phyloP scores from a whole-genome alignment of 2,113 vertebrate genomes.

The Coreoperca whiteheadi region DNA sequence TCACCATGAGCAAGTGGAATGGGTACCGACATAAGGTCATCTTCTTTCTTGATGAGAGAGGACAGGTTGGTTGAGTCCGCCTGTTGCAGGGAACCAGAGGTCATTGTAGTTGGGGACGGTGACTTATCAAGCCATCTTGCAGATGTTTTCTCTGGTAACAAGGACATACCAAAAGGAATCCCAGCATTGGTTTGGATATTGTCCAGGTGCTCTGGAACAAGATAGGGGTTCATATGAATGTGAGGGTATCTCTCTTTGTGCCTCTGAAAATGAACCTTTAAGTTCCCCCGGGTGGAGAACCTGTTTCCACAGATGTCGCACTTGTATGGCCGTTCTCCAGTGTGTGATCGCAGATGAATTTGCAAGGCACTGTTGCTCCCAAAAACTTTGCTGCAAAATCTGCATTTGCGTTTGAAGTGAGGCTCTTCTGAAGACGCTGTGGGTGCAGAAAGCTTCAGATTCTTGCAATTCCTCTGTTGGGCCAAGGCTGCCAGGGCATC shows the following conservation, averaged over 20 bases:
- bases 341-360: slow-evolving; percentile 91
- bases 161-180: slow-evolving; percentile 67
- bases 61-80: slow-evolving; percentile 81
- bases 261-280: slow-evolving; percentile 89
- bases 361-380: slow-evolving; percentile 93
- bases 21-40: slow-evolving; percentile 82
- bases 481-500: slow-evolving; percentile 83
- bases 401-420: slow-evolving; percentile 92
- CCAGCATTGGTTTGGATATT: too few relatives aligned
- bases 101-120: slow-evolving; percentile 84
- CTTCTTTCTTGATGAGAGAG: slow-evolving; percentile 88
- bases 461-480: slow-evolving; percentile 88
- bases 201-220: slow-evolving; percentile 85
- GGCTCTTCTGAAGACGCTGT: slow-evolving; percentile 86
- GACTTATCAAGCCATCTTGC: slow-evolving; percentile 89
- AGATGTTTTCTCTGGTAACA: slow-evolving; percentile 85
- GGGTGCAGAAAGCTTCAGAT: slow-evolving; percentile 84
- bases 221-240: slow-evolving; percentile 89
- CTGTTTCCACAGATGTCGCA: slow-evolving; percentile 92
- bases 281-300: slow-evolving; percentile 92
- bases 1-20: slow-evolving; percentile 77
- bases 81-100: slow-evolving; percentile 84
- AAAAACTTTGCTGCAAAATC: slow-evolving; percentile 91
- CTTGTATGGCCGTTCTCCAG: slow-evolving; percentile 89
- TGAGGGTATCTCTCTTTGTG: slow-evolving; percentile 91